Conservation (phyloP, 2,113 vertebrate genomes). For the Struthio camelus region DNA sequence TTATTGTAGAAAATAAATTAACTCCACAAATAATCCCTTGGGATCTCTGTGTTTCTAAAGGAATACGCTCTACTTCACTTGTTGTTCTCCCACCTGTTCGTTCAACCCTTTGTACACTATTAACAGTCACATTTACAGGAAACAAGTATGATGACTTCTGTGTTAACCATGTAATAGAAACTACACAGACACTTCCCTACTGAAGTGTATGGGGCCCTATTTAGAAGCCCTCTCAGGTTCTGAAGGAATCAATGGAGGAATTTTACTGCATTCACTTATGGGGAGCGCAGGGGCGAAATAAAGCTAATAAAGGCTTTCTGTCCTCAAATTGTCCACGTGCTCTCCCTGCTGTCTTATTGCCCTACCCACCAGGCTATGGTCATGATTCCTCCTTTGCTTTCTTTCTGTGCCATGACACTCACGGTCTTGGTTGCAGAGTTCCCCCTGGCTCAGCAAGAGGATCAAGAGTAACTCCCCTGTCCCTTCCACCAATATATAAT, state of each 20-base stretch:
- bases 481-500: background rate
- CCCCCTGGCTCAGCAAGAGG: background rate
- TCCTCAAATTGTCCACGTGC: background rate
- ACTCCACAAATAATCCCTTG: conserved; percentile 22
- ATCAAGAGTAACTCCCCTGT: background rate
- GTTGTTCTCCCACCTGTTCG: background rate
- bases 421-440: background rate
- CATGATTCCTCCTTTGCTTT: background rate
- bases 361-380: background rate
- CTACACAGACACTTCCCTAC: background rate
- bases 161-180: background rate
- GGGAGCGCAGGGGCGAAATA: background rate
- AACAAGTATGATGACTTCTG: conserved; percentile 8
- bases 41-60: background rate
- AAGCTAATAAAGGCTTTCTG: background rate
- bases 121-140: background rate
- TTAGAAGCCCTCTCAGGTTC: background rate
- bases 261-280: background rate
- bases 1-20: conserved; percentile 49
- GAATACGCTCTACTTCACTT: background rate
- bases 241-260: background rate
- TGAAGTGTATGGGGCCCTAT: background rate
- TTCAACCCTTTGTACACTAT: background rate
- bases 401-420: background rate
- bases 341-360: background rate